phyloP scores from a whole-genome alignment of 2,797 vertebrate genomes.

The Heterohyrax brucei region DNA sequence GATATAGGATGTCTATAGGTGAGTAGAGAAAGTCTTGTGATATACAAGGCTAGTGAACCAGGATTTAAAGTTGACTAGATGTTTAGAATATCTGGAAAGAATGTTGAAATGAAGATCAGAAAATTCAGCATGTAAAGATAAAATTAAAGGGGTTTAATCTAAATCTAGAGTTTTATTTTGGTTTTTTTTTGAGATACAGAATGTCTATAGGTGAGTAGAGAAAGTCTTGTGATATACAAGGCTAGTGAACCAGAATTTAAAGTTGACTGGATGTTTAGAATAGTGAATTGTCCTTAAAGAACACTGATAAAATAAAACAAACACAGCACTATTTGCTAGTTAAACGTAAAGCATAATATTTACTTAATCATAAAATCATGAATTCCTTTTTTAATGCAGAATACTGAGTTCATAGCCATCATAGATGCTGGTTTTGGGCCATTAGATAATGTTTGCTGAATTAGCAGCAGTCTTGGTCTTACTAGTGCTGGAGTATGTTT shows the following conservation, averaged over 20 bases:
- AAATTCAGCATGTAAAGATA: conserved; percentile 43
- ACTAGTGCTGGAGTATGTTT: background rate
- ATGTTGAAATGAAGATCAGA: conserved; percentile 50
- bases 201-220: background rate
- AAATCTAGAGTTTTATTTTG: background rate
- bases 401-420: conserved; percentile 37
- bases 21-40: background rate
- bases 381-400: background rate
- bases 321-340: background rate
- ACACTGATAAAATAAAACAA: conserved; percentile 15
- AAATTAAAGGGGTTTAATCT: conserved; percentile 56
- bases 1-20: background rate
- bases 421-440: conserved; percentile 16
- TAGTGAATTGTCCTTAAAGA: background rate
- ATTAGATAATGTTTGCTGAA: conserved; percentile 17
- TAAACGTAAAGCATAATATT: conserved; percentile 53
- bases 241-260: conserved; percentile 21
- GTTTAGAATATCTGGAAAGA: conserved; percentile 58
- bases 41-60: background rate
- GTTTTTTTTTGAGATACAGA: background rate
- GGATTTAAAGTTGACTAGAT: conserved; percentile 34
- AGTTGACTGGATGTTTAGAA: conserved; percentile 25
- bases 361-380: background rate
- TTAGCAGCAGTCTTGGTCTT: conserved; percentile 39
- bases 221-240: background rate